Evolutionary conservation across 2,113 vertebrate species (phyloP).

Genomic region (Catharus minimus): DNA sequence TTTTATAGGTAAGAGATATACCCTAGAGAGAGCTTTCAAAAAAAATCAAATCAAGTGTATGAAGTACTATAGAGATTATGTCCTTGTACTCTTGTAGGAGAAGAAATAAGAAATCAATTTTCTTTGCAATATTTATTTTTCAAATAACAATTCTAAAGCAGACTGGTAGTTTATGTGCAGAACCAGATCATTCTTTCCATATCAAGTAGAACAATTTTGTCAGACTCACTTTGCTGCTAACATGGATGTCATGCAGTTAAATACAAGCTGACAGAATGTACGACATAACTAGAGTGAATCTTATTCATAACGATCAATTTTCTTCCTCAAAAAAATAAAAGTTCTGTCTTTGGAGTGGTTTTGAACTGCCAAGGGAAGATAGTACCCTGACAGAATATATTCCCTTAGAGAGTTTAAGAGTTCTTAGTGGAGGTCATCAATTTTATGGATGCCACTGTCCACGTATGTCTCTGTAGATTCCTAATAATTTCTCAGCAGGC

Average conservation of each 20-base stretch:
- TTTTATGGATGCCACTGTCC: background rate
- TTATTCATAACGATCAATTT: background rate
- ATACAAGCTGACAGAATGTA: background rate
- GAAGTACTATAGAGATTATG: conserved; percentile 1
- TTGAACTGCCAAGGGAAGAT: background rate
- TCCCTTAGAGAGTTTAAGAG: background rate
- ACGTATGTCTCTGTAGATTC: fast-evolving
- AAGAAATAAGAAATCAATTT: conserved; percentile 37
- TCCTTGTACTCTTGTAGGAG: background rate
- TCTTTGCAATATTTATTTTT: conserved; percentile 40
- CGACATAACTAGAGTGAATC: background rate
- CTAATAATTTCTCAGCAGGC: background rate
- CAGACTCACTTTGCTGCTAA: conserved; percentile 6
- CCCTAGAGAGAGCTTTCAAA: background rate
- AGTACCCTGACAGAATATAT: background rate
- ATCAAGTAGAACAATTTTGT: conserved; percentile 40
- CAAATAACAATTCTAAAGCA: background rate
- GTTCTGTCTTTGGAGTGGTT: background rate
- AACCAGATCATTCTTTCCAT: conserved; percentile 6
- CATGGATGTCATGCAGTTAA: background rate
- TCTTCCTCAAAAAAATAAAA: background rate
- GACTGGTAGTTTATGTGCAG: background rate
- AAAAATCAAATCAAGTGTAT: conserved; percentile 33
- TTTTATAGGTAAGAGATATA: background rate
- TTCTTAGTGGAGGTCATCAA: background rate